Evolutionary conservation across 2,113 vertebrate species (phyloP).

Genomic region (Charina bottae): DNA sequence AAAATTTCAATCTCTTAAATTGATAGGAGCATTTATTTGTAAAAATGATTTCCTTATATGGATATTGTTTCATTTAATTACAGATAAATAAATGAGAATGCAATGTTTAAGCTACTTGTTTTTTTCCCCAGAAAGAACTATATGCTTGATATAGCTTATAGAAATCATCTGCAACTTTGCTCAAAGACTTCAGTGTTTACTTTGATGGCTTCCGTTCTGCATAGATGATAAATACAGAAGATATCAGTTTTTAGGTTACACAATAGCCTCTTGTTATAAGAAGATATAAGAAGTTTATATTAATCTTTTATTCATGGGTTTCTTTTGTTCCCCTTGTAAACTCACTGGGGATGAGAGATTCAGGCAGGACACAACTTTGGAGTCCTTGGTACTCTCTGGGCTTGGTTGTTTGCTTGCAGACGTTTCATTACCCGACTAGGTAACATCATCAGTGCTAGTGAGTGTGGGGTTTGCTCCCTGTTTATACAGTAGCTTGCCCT

Average conservation of each 20-base stretch:
- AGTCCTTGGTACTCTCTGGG: background rate
- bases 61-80: background rate
- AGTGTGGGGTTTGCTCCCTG: background rate
- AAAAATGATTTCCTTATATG: background rate
- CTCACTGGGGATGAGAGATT: background rate
- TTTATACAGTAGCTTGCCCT: background rate
- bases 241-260: slow-evolving; percentile 5
- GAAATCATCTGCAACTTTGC: background rate
- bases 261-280: background rate
- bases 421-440: background rate
- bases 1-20: background rate
- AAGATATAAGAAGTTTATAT: background rate
- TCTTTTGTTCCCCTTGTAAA: background rate
- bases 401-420: background rate
- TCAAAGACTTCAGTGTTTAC: background rate
- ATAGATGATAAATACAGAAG: slow-evolving; percentile 3
- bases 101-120: slow-evolving; percentile 7
- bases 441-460: background rate
- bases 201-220: background rate
- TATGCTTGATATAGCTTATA: background rate
- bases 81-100: background rate
- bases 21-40: background rate
- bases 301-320: background rate
- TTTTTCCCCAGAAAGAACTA: background rate
- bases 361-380: background rate